A percentile compares a stretch with the other conserved stretches of the same genome.
Evolutionary conservation across 2,888 invertebrate species (phyloP).

Genomic region (Callyntrura guangdongensis): DNA sequence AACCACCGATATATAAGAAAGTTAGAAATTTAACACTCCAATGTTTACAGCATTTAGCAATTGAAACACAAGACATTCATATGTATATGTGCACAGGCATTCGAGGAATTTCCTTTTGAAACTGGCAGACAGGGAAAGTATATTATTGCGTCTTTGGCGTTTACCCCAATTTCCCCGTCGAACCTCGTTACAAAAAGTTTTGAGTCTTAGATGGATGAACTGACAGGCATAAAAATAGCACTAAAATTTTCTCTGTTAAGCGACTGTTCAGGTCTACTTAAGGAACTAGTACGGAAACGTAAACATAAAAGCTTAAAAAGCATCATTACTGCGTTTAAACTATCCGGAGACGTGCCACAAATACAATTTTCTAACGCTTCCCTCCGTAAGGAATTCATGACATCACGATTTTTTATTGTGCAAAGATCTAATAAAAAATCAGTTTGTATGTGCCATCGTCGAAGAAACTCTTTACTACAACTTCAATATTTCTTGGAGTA

Average conservation of each 20-base stretch:
- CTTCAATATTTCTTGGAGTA: constrained; percentile 29
- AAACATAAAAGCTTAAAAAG: constrained; percentile 62
- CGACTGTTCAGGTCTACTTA: constrained; percentile 3
- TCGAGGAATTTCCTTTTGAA: too few relatives aligned
- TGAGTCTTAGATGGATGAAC: neutral
- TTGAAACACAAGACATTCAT: too few relatives aligned
- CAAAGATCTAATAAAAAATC: constrained; percentile 53
- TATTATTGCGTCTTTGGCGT: too few relatives aligned
- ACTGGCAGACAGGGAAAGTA: too few relatives aligned
- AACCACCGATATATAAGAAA: neutral
- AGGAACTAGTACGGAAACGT: constrained; percentile 10
- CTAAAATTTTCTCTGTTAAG: neutral
- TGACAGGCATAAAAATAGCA: constrained; percentile 32
- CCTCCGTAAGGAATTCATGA: constrained; percentile 47
- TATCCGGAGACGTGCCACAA: constrained; percentile 66
- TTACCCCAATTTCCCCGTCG: neutral
- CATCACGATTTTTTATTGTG: constrained; percentile 46
- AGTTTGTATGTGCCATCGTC: constrained; percentile 39
- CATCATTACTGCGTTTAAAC: constrained; percentile 64
- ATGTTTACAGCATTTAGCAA: too few relatives aligned
- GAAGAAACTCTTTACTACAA: constrained; percentile 24
- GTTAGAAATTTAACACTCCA: neutral
- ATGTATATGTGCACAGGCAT: too few relatives aligned
- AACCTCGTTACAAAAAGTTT: neutral
- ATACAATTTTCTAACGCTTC: constrained; percentile 51